These are phyloP conservation scores for Tetramorium parvispinum DNA, from an alignment of 1,140 invertebrate genomes.

Conservation along the genomic window DNA sequence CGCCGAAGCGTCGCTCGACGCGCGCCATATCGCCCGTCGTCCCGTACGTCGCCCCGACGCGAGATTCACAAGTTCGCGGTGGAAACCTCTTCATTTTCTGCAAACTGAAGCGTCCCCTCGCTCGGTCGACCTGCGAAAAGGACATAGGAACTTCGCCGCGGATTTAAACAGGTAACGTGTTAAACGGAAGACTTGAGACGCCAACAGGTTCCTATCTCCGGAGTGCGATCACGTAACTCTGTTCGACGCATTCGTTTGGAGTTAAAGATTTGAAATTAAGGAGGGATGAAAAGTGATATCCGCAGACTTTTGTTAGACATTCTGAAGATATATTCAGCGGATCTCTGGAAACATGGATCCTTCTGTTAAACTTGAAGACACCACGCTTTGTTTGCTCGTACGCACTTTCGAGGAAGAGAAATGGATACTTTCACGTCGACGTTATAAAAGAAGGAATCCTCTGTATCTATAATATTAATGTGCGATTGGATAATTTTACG, in stretches of 20 bases:
- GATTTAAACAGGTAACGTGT: conserved; percentile 8
- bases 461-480: not conserved
- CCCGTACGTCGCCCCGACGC: not conserved
- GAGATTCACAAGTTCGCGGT: not conserved
- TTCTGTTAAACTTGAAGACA: not conserved
- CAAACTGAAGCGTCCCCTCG: not conserved
- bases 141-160: not conserved
- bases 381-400: not conserved
- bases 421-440: not conserved
- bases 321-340: not conserved
- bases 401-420: not conserved
- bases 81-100: not conserved
- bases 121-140: not conserved
- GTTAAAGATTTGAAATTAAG: not conserved
- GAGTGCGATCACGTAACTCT: not conserved
- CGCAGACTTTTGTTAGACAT: not conserved
- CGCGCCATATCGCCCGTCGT: conserved; percentile 20
- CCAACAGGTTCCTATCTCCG: not conserved
- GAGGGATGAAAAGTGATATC: not conserved
- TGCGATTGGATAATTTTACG: not conserved
- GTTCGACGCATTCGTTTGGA: not conserved
- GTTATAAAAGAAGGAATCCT: not conserved
- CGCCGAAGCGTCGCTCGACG: conserved; percentile 49
- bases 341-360: not conserved
- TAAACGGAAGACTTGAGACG: not conserved